Percentiles rank a stretch among this genome's conserved stretches.
Conservation (phyloP, 2,113 vertebrate genomes). For the Myiopsitta monachus region DNA sequence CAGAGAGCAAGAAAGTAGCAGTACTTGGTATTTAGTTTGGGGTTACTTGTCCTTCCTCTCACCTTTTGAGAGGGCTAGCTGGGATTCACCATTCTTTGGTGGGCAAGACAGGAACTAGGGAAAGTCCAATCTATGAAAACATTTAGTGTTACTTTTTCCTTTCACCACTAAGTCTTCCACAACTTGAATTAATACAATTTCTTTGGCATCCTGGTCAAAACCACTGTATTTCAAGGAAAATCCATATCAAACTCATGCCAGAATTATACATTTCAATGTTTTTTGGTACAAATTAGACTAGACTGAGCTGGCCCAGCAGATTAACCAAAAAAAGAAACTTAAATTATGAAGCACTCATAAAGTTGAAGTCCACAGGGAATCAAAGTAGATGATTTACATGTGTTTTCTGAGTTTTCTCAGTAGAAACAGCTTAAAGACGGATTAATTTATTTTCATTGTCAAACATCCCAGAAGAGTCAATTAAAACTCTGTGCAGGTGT, state of each 20-base stretch:
- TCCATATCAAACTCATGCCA: not conserved
- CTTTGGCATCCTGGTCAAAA: conserved; percentile 24
- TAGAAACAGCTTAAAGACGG: not conserved
- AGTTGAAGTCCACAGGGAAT: not conserved
- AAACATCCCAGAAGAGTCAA: not conserved
- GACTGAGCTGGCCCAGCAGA: not conserved
- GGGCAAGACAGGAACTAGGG: not conserved
- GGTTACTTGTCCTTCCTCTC: not conserved
- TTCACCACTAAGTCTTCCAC: not conserved
- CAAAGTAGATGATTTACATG: not conserved
- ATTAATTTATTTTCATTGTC: not conserved
- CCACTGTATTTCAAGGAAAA: conserved; percentile 33
- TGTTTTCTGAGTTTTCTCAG: not conserved
- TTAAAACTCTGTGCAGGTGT: not conserved
- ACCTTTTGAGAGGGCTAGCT: not conserved
- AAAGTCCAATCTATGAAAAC: not conserved
- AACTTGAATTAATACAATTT: conserved; percentile 17
- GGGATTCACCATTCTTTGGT: not conserved
- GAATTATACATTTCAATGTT: not conserved
- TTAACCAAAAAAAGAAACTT: conserved; percentile 27
- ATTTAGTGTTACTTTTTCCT: not conserved
- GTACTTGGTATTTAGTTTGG: not conserved
- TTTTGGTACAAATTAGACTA: conserved; percentile 41
- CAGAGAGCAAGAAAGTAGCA: not conserved
- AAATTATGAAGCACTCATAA: not conserved